These are phyloP conservation scores for Coregonus ussuriensis DNA, from an alignment of 2,797 vertebrate genomes.

Conservation along the genomic window DNA sequence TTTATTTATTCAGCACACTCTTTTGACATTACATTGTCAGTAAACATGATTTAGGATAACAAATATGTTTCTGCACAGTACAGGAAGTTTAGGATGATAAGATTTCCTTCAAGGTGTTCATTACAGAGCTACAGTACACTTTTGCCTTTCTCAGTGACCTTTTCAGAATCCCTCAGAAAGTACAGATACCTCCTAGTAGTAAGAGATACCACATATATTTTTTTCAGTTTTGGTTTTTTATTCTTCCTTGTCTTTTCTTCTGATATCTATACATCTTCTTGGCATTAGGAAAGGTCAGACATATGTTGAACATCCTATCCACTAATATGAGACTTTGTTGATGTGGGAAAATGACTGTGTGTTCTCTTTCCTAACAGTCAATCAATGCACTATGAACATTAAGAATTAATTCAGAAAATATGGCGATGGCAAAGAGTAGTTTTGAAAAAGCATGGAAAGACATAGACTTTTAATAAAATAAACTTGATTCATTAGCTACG, in stretches of 20 bases:
- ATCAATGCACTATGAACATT: constrained; percentile 25
- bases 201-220: constrained; percentile 54
- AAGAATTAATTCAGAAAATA: not conserved
- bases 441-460: not conserved
- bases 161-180: constrained; percentile 56
- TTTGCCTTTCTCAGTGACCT: constrained; percentile 52
- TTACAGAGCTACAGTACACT: constrained; percentile 16
- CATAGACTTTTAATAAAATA: not conserved
- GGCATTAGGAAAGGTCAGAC: constrained; percentile 65
- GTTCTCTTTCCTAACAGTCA: constrained; percentile 24
- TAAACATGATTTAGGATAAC: not conserved
- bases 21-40: constrained; percentile 29
- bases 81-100: constrained; percentile 35
- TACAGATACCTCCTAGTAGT: constrained; percentile 51
- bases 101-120: constrained; percentile 22
- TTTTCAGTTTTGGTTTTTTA: constrained; percentile 35
- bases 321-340: constrained; percentile 53
- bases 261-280: constrained; percentile 55
- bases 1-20: constrained; percentile 17
- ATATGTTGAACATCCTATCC: constrained; percentile 60
- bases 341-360: constrained; percentile 29
- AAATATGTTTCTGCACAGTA: constrained; percentile 3
- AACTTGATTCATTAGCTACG: not conserved
- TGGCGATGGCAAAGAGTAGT: not conserved
- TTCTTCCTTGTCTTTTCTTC: constrained; percentile 42